Conservation (phyloP, 2,113 vertebrate genomes). For the Austrofundulus limnaeus region DNA sequence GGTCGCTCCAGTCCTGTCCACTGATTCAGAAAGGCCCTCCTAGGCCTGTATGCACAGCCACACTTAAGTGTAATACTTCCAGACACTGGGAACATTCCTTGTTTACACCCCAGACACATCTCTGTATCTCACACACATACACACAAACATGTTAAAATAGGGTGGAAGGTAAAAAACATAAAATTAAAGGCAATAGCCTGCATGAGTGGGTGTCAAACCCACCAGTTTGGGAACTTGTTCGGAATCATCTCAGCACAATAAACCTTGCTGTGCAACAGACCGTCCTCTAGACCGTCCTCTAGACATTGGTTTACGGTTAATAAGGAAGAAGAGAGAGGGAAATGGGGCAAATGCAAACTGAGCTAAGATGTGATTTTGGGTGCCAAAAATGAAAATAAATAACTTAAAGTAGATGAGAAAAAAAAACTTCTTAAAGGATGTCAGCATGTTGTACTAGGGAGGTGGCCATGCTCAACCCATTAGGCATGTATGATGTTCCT, state of each 20-base stretch:
- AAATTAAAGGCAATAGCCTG: conserved; percentile 58
- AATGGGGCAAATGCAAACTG: conserved; percentile 29
- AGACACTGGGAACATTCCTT: conserved; percentile 63
- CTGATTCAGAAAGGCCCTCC: conserved; percentile 70
- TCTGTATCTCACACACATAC: conserved; percentile 13
- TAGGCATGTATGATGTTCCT: conserved; percentile 29
- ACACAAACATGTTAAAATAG: conserved; percentile 7
- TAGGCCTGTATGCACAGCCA: conserved; percentile 65
- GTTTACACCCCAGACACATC: conserved; percentile 61
- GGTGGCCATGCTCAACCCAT: conserved; percentile 38
- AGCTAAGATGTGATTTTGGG: conserved; percentile 35
- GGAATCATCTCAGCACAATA: conserved; percentile 55
- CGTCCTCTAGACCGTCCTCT: conserved; percentile 35
- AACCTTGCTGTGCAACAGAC: conserved; percentile 41
- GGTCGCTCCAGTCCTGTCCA: conserved; percentile 63
- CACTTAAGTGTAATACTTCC: conserved; percentile 68
- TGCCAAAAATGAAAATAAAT: conserved; percentile 36
- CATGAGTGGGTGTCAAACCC: conserved; percentile 52
- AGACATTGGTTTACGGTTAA: conserved; percentile 41
- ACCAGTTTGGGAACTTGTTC: conserved; percentile 54
- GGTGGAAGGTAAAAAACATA: conserved; percentile 10
- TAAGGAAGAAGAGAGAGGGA: conserved; percentile 49
- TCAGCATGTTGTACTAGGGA: conserved; percentile 21
- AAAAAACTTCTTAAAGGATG: conserved; percentile 42
- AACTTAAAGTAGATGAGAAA: conserved; percentile 6